Evolutionary conservation across 2,888 invertebrate species (phyloP).

Genomic region (Dynastes tityus): DNA sequence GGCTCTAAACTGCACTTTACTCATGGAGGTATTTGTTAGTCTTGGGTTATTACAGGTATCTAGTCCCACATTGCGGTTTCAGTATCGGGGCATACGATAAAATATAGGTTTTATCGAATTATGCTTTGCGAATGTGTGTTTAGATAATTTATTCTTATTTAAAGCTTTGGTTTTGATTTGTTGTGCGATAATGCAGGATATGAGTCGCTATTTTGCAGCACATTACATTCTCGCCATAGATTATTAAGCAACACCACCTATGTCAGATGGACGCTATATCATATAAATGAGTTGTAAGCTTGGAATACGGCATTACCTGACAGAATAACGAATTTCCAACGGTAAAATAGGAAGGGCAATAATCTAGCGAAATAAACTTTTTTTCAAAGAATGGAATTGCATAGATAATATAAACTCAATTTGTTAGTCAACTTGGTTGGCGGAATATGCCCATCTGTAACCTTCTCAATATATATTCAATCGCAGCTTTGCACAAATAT

Average conservation of each 20-base stretch:
- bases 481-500: too few species aligned
- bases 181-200: constrained; percentile 2
- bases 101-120: constrained; percentile 24
- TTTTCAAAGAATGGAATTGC: too few species aligned
- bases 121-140: constrained; percentile 12
- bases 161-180: constrained; percentile 7
- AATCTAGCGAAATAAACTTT: neutral
- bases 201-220: neutral
- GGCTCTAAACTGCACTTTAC: constrained; percentile 21
- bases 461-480: too few species aligned
- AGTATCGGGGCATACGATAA: constrained; percentile 6
- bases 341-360: neutral
- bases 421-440: too few species aligned
- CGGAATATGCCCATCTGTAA: too few species aligned
- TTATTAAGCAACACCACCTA: neutral
- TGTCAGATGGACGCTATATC: neutral
- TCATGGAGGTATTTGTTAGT: constrained; percentile 17
- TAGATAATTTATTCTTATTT: constrained; percentile 25
- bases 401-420: too few species aligned
- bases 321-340: neutral
- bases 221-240: neutral
- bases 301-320: neutral
- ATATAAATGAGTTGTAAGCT: constrained; percentile 10
- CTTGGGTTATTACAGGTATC: constrained; percentile 29
- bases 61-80: constrained; percentile 27